A percentile compares a stretch with the other conserved stretches of the same genome.
Conservation (phyloP, 2,113 vertebrate genomes). For the Daboia siamensis region DNA sequence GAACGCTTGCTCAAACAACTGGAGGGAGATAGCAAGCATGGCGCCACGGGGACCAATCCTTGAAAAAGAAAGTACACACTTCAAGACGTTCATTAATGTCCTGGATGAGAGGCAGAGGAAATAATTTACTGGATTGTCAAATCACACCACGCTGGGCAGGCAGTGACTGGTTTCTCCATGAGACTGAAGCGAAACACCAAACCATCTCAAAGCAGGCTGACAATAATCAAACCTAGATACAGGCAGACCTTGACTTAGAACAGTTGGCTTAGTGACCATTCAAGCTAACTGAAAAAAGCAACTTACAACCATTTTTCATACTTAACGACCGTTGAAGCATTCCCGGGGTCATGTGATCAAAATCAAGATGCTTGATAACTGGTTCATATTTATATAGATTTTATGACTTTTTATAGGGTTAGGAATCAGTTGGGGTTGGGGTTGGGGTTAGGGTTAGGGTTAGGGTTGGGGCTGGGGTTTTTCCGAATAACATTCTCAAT, state of each 20-base stretch:
- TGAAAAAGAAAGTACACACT: background rate
- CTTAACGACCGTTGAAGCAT: background rate
- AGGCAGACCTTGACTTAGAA: background rate
- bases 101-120: background rate
- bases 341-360: background rate
- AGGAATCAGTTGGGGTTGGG: no score
- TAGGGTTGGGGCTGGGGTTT: no score
- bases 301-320: background rate
- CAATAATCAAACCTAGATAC: background rate
- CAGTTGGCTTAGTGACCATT: background rate
- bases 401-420: no score
- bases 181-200: background rate
- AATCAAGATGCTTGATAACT: background rate
- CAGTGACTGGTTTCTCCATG: background rate
- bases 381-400: background rate
- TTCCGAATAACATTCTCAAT: no score
- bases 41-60: background rate
- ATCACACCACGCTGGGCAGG: background rate
- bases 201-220: background rate
- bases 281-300: background rate
- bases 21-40: background rate
- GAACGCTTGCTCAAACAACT: background rate
- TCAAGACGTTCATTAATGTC: background rate
- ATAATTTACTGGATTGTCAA: background rate
- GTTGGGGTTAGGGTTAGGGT: no score